Evolutionary conservation across 2,113 vertebrate genomes (phyloP).

Genomic region (Chlamydotis undulata): DNA sequence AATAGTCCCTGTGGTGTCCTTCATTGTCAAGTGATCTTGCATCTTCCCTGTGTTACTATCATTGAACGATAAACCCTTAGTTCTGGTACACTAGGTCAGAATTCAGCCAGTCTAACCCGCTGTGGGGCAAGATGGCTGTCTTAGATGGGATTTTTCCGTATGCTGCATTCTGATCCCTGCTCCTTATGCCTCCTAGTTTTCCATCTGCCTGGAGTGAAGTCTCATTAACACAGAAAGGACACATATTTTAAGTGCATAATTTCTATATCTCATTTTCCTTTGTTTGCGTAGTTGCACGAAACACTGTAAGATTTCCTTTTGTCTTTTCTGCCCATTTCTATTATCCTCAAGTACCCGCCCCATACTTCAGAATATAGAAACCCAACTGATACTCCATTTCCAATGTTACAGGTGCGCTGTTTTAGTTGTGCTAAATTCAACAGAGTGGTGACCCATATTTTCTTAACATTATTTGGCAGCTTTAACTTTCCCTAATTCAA

Average conservation of each 20-base stretch:
- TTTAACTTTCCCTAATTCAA: neutral
- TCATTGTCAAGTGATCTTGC: neutral
- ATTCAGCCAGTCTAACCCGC: neutral
- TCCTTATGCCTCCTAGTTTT: neutral
- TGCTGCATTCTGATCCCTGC: neutral
- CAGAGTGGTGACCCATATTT: neutral
- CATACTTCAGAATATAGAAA: neutral
- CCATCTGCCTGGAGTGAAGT: neutral
- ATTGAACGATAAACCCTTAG: neutral
- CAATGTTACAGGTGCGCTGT: neutral
- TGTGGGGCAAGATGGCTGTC: neutral
- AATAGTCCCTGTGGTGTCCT: neutral
- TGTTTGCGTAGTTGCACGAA: neutral
- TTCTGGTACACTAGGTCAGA: neutral
- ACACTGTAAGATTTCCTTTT: neutral
- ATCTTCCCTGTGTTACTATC: neutral
- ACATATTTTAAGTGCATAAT: neutral
- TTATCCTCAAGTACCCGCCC: neutral
- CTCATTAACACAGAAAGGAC: neutral
- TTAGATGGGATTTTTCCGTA: neutral
- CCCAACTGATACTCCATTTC: neutral
- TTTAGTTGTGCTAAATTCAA: neutral
- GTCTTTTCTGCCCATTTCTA: neutral
- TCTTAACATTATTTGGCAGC: neutral
- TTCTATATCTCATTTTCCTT: neutral